Conservation (phyloP, 2,888 invertebrate species). For the Apotomis capreana region DNA sequence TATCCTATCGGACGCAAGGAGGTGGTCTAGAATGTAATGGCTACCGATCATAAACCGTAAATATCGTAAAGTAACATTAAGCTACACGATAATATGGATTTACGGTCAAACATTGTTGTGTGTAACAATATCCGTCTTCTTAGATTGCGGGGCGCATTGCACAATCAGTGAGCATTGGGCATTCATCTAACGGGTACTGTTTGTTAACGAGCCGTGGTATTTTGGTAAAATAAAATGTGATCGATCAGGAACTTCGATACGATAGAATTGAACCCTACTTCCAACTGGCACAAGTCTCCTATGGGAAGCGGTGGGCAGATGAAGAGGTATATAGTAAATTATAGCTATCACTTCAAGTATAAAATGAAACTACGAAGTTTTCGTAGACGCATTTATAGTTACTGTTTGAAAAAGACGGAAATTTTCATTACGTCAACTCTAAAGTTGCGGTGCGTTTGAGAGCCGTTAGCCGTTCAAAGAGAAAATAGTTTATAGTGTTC, state of each 20-base stretch:
- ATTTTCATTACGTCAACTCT: slow-evolving; percentile 24
- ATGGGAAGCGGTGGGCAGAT: slow-evolving; percentile 18
- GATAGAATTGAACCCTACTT: slow-evolving; percentile 19
- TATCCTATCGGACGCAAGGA: slow-evolving; percentile 26
- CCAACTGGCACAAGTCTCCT: background rate
- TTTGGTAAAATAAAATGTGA: slow-evolving; percentile 57
- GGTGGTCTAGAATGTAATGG: slow-evolving; percentile 38
- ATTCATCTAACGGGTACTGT: slow-evolving; percentile 58
- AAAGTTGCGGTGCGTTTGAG: slow-evolving; percentile 1
- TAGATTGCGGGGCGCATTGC: slow-evolving; percentile 56
- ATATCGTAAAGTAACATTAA: slow-evolving; percentile 49
- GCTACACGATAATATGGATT: slow-evolving; percentile 57
- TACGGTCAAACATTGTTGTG: slow-evolving; percentile 57
- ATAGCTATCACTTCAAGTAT: slow-evolving; percentile 10
- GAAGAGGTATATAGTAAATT: slow-evolving; percentile 7
- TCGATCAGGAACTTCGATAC: slow-evolving; percentile 49
- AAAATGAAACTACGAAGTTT: slow-evolving; percentile 1
- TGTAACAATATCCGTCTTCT: slow-evolving; percentile 64
- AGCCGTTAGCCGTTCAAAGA: background rate
- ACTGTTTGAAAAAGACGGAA: slow-evolving; percentile 18
- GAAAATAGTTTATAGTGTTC: background rate
- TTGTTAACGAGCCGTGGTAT: slow-evolving; percentile 56
- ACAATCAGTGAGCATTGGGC: slow-evolving; percentile 56
- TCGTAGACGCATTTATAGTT: slow-evolving; percentile 7
- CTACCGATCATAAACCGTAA: slow-evolving; percentile 46